These are phyloP conservation scores for Anthoscopus minutus DNA, from an alignment of 2,113 vertebrate species.

Conservation along the genomic window DNA sequence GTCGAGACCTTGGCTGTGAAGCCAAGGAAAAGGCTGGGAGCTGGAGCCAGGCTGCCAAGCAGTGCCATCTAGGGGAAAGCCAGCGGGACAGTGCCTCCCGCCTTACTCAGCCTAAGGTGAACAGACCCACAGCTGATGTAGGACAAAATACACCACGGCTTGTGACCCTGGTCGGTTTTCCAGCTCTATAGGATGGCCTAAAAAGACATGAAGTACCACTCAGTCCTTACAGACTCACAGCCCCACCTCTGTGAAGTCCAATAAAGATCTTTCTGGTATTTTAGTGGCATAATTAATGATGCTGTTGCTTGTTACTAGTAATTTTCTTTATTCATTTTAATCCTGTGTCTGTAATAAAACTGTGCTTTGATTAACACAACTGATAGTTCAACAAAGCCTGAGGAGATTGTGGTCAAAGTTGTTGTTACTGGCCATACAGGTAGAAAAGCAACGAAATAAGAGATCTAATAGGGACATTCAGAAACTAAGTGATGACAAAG, in stretches of 20 bases:
- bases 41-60: background rate
- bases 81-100: background rate
- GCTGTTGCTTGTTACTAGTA: background rate
- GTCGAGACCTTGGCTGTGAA: background rate
- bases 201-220: background rate
- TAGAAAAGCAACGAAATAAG: background rate
- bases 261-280: background rate
- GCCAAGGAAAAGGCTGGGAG: background rate
- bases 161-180: background rate
- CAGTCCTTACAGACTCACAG: background rate
- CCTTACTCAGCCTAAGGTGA: accelerated
- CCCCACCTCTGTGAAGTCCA: background rate
- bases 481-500: background rate
- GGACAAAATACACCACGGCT: background rate
- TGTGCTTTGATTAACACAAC: background rate
- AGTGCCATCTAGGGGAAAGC: slow-evolving; percentile 55
- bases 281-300: background rate
- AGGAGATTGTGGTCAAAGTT: background rate
- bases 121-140: background rate
- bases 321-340: background rate
- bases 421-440: background rate
- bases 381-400: background rate
- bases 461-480: background rate
- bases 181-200: background rate
- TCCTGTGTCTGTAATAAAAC: background rate